These are phyloP conservation scores for Rafetus swinhoei DNA, from an alignment of 2,113 vertebrate species.

Conservation along the genomic window DNA sequence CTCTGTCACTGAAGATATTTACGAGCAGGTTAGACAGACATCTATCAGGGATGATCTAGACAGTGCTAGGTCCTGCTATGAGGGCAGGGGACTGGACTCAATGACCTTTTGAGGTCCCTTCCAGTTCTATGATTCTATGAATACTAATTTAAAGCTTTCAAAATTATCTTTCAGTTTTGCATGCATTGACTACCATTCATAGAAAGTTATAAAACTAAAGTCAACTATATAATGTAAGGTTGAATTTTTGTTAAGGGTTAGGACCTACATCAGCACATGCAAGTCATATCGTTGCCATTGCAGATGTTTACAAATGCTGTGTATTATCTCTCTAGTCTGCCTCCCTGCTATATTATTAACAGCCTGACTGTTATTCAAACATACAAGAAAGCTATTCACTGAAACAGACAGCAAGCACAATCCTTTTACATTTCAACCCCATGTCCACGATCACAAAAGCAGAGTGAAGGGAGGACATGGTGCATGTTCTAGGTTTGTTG, in stretches of 20 bases:
- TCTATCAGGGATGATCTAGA: too few species aligned
- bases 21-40: too few species aligned
- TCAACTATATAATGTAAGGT: background rate
- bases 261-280: background rate
- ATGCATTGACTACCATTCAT: background rate
- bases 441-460: background rate
- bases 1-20: too few species aligned
- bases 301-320: background rate
- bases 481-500: background rate
- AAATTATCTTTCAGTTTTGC: background rate
- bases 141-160: background rate
- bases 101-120: too few species aligned
- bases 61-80: too few species aligned
- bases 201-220: constrained; percentile 3
- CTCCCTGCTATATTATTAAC: background rate
- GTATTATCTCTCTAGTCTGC: background rate
- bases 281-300: background rate
- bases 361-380: background rate
- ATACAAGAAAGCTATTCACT: background rate
- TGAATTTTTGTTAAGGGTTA: background rate
- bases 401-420: background rate
- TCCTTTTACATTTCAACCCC: too few species aligned
- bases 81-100: too few species aligned
- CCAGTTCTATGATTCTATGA: background rate
- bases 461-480: background rate